Evolutionary conservation across 30 jellyfish, hydroid and myxozoan genomes (phyloP).

Genomic region (Aurelia sp.): DNA sequence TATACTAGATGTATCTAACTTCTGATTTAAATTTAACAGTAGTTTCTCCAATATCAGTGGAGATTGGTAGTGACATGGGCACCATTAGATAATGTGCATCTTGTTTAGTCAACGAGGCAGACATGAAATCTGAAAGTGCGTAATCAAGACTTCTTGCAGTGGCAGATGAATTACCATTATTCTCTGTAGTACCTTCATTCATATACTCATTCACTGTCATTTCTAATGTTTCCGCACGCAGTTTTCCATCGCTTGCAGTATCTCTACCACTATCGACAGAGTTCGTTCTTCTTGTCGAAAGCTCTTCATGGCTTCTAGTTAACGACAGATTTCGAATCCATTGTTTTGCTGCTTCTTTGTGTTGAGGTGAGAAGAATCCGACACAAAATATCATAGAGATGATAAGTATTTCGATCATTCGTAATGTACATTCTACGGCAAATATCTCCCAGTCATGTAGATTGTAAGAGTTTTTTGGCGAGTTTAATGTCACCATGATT

Average conservation of each 20-base stretch:
- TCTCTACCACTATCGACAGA: constrained; percentile 59
- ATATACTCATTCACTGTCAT: background rate
- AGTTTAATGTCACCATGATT: constrained; percentile 14
- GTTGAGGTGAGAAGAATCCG: constrained; percentile 72
- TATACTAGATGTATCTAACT: too few species aligned
- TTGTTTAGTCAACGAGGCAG: constrained; percentile 24
- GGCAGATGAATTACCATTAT: background rate
- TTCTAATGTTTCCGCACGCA: constrained; percentile 35
- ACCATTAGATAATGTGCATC: constrained; percentile 60
- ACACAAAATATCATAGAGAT: constrained; percentile 36
- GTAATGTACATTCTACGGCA: constrained; percentile 17
- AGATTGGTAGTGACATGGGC: constrained; percentile 44
- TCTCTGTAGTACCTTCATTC: background rate
- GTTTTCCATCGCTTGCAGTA: constrained; percentile 49
- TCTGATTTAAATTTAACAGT: too few species aligned
- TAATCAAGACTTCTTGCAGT: constrained; percentile 4
- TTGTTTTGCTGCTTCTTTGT: constrained; percentile 69
- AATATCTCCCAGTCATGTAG: constrained; percentile 37
- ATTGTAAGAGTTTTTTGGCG: background rate
- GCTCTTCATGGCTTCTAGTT: constrained; percentile 55
- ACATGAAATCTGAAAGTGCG: background rate
- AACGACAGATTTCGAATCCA: constrained; percentile 64
- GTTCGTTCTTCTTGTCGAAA: constrained; percentile 45
- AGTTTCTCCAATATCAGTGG: background rate
- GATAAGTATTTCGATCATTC: constrained; percentile 20